Conservation (phyloP, 2,113 vertebrate species). For the Leptosomus discolor region DNA sequence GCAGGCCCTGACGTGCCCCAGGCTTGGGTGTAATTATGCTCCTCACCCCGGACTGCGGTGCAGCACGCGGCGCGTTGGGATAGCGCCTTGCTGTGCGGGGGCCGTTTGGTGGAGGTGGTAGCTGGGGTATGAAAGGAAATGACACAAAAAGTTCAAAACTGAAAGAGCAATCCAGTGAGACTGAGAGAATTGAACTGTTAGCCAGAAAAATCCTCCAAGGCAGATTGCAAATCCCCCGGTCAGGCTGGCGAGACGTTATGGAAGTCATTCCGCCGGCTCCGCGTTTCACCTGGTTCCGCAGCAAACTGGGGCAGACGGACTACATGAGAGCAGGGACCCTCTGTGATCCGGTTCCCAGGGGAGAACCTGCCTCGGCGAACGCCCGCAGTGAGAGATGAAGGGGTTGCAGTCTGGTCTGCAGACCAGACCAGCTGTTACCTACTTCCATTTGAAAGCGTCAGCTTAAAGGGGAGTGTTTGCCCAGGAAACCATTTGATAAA, state of each 20-base stretch:
- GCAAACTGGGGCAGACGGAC: neutral
- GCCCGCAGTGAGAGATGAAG: neutral
- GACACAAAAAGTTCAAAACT: neutral
- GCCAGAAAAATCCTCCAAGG: neutral
- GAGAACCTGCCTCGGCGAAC: neutral
- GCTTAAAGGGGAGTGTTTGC: neutral
- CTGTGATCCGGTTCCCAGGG: neutral
- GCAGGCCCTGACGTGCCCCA: neutral
- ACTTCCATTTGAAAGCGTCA: conserved; percentile 20
- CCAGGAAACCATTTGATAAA: neutral
- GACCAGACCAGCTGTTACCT: conserved; percentile 24
- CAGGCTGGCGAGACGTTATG: neutral
- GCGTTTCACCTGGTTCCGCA: neutral
- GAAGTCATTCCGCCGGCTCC: neutral
- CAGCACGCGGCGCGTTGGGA: neutral
- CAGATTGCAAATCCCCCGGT: neutral
- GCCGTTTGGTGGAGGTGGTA: neutral
- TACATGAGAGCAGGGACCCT: neutral
- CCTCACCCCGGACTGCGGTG: neutral
- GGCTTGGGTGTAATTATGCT: neutral
- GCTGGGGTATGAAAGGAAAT: neutral
- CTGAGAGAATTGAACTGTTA: neutral
- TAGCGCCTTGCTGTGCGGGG: neutral
- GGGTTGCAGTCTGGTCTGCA: neutral
- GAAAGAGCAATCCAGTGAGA: neutral